These are phyloP conservation scores for Naja naja DNA, from an alignment of 2,113 vertebrate species.

Conservation along the genomic window DNA sequence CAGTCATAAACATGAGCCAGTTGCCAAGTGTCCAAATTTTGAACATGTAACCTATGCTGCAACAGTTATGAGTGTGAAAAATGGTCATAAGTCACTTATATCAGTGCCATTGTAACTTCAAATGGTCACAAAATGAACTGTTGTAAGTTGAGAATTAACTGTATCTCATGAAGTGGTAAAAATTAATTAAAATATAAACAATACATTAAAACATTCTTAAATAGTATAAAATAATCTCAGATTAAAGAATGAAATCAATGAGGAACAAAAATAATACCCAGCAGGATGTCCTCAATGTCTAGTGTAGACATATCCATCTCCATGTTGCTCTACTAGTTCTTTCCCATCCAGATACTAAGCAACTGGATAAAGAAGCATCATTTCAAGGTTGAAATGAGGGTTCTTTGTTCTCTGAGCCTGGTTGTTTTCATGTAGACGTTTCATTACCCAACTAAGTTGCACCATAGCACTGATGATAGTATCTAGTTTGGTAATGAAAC, in stretches of 20 bases:
- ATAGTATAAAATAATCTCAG: not conserved
- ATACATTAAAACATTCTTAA: not conserved
- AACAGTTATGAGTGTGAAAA: too few species aligned
- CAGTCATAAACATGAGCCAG: not conserved
- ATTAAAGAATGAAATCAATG: not conserved
- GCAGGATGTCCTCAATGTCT: not conserved
- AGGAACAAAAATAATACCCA: not conserved
- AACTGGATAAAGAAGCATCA: not conserved
- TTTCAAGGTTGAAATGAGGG: not conserved
- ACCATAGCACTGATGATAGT: not conserved
- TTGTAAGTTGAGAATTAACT: not conserved
- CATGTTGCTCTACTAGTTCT: not conserved
- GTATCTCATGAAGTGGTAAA: not conserved
- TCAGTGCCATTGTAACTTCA: not conserved
- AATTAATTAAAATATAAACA: not conserved
- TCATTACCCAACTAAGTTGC: not conserved
- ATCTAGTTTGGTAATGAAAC: not conserved
- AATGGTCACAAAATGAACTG: not conserved
- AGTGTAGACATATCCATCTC: not conserved
- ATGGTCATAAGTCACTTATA: not conserved
- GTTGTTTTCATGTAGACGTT: not conserved
- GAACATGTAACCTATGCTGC: not conserved
- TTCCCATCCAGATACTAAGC: not conserved
- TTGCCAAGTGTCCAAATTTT: not conserved
- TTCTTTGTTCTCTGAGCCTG: not conserved